These are phyloP conservation scores for Proteles cristata DNA, from an alignment of 2,113 vertebrate genomes.

Conservation along the genomic window DNA sequence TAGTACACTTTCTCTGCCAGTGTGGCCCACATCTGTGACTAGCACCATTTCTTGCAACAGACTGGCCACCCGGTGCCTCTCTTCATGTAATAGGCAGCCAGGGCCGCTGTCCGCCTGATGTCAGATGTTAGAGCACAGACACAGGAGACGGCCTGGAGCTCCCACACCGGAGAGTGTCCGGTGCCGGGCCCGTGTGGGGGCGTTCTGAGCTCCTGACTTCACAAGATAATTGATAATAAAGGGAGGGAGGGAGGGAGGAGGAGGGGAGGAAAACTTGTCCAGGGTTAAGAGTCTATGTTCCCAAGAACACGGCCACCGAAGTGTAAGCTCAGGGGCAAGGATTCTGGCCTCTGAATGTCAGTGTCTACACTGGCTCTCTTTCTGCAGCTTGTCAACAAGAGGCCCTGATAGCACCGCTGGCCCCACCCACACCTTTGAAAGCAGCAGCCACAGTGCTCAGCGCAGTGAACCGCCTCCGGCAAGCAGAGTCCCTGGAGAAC, in stretches of 20 bases:
- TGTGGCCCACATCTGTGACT: background rate
- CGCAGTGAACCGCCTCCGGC: background rate
- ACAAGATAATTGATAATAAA: background rate
- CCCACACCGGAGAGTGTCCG: background rate
- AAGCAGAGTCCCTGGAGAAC: background rate
- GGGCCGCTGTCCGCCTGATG: background rate
- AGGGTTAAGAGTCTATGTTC: background rate
- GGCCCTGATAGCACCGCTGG: background rate
- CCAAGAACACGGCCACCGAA: background rate
- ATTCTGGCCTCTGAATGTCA: background rate
- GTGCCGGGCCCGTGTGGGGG: rapidly evolving
- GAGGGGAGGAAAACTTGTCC: background rate
- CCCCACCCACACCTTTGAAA: background rate
- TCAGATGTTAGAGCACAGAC: rapidly evolving
- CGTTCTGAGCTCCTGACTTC: background rate
- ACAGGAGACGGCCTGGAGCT: background rate
- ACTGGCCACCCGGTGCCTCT: background rate
- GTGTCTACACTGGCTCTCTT: rapidly evolving
- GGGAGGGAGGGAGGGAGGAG: background rate
- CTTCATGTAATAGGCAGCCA: no score
- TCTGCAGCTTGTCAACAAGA: background rate
- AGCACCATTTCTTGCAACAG: no score
- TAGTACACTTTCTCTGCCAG: background rate
- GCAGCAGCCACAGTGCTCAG: background rate
- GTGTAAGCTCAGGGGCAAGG: background rate